Conservation (phyloP, 2,113 vertebrate species). For the Anthoscopus minutus region DNA sequence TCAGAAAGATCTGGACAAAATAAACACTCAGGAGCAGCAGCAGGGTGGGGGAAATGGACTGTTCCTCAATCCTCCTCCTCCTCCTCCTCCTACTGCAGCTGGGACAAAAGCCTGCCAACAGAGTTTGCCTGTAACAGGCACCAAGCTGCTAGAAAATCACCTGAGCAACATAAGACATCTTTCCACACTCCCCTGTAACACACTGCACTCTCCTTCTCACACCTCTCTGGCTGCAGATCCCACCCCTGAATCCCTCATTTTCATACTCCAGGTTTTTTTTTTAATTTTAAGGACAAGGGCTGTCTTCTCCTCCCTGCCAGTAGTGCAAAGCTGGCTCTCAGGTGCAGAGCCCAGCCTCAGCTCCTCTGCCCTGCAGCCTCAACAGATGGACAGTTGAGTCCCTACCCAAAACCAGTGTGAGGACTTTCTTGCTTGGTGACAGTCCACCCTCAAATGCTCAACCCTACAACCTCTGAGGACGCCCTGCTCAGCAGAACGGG, state of each 20-base stretch:
- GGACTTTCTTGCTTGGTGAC: not conserved
- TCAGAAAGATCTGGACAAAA: not conserved
- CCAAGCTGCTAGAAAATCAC: not conserved
- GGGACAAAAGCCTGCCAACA: not conserved
- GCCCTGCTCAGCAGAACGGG: not conserved
- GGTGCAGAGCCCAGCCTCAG: not conserved
- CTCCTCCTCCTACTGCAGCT: not conserved
- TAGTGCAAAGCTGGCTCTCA: not conserved
- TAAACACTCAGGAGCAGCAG: not conserved
- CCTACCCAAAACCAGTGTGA: fast-evolving
- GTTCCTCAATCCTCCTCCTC: not conserved
- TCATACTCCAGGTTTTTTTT: not conserved
- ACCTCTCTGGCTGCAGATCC: not conserved
- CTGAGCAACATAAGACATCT: not conserved
- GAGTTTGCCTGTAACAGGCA: not conserved
- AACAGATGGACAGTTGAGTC: fast-evolving
- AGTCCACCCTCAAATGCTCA: not conserved
- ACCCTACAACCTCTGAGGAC: not conserved
- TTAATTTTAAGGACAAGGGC: not conserved
- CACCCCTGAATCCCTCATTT: not conserved
- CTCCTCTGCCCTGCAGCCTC: not conserved
- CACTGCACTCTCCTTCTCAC: not conserved
- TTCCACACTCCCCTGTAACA: not conserved
- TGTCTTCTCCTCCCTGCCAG: not conserved
- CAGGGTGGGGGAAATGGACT: not conserved